phyloP scores from a whole-genome alignment of 2,797 vertebrate genomes.

The Arvicola amphibius region DNA sequence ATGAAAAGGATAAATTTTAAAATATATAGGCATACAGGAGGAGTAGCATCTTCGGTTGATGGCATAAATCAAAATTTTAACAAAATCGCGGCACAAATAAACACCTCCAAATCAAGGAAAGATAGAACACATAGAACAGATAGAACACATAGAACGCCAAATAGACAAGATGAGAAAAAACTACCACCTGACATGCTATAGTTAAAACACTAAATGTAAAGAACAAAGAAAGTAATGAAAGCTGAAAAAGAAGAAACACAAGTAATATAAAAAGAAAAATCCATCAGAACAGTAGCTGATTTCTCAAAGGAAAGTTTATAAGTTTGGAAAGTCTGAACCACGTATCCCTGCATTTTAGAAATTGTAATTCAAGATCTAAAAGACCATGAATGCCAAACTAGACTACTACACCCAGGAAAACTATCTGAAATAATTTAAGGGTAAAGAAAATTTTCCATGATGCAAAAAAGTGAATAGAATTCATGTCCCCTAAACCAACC shows the following conservation, averaged over 20 bases:
- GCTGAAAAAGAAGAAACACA: not conserved
- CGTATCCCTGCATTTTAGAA: not conserved
- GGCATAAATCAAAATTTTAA: not conserved
- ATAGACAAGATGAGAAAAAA: not conserved
- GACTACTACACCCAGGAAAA: not conserved
- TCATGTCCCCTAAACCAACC: too few species aligned
- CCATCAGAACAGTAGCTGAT: not conserved
- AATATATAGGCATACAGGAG: not conserved
- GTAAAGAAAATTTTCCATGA: too few species aligned
- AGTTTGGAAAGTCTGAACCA: not conserved
- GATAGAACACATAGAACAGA: not conserved
- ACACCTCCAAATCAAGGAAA: not conserved
- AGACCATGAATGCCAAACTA: not conserved
- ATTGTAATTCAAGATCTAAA: not conserved
- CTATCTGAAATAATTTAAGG: not conserved
- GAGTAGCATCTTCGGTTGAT: not conserved
- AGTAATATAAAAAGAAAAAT: not conserved
- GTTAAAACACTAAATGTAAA: not conserved
- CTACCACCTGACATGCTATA: not conserved
- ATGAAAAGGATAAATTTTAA: not conserved
- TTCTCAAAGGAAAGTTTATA: not conserved
- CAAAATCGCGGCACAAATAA: not conserved
- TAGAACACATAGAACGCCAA: not conserved
- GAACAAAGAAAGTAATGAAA: not conserved
- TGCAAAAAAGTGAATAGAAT: too few species aligned